phyloP scores from a whole-genome alignment of 2,797 vertebrate species.

The Anniella stebbinsi region DNA sequence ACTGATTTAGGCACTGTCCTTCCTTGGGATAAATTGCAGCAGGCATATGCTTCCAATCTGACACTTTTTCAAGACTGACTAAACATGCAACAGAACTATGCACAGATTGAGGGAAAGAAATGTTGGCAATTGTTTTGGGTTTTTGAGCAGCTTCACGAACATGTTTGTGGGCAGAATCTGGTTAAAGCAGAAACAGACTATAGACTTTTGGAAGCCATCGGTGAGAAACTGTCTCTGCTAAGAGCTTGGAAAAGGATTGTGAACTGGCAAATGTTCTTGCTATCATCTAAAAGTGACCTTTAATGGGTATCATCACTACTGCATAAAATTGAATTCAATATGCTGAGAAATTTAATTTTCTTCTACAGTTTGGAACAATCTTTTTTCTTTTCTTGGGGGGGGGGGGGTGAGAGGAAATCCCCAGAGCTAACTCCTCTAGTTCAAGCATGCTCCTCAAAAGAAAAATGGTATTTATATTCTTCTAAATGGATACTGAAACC shows the following conservation, averaged over 20 bases:
- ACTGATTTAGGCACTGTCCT: background rate
- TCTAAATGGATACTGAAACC: background rate
- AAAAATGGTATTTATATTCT: background rate
- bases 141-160: slow-evolving; percentile 45
- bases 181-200: slow-evolving; percentile 50
- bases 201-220: slow-evolving; percentile 37
- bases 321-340: slow-evolving; percentile 12
- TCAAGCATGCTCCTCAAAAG: background rate
- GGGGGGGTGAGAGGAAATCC: background rate
- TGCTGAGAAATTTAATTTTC: background rate
- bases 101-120: slow-evolving; percentile 52
- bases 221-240: slow-evolving; percentile 37
- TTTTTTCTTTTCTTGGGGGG: too few relatives aligned
- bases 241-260: slow-evolving; percentile 21
- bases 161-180: slow-evolving; percentile 46
- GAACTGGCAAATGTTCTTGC: slow-evolving; percentile 40
- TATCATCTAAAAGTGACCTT: slow-evolving; percentile 38
- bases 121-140: slow-evolving; percentile 50
- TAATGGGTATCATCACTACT: slow-evolving; percentile 2
- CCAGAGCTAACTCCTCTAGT: background rate
- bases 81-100: slow-evolving; percentile 47
- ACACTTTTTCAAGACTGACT: slow-evolving; percentile 28
- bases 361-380: background rate
- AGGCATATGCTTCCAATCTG: slow-evolving; percentile 30
- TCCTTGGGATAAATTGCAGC: background rate